Conservation (phyloP, 2,888 invertebrate species). For the Entomobrya proxima region DNA sequence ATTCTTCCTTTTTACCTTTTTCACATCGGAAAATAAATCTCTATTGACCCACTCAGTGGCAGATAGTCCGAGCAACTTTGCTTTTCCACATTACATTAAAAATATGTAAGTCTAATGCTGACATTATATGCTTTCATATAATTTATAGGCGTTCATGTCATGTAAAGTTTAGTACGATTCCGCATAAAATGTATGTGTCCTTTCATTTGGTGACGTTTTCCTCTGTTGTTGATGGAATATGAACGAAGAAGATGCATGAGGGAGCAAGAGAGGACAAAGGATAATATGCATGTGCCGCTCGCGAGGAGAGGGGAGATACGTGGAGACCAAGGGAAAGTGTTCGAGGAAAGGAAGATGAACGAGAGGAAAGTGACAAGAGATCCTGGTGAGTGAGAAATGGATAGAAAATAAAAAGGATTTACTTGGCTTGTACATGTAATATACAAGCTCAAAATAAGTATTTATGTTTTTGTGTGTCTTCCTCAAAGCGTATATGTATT, state of each 20-base stretch:
- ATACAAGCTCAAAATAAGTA: slow-evolving; percentile 37
- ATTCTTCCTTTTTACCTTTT: slow-evolving; percentile 27
- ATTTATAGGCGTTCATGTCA: background rate
- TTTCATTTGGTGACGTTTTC: slow-evolving; percentile 44
- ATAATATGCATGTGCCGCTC: slow-evolving; percentile 16
- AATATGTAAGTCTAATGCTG: background rate
- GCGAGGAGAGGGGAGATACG: background rate
- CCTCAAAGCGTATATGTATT: background rate
- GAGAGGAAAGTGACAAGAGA: slow-evolving; percentile 70
- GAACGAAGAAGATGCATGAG: slow-evolving; percentile 23
- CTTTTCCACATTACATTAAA: slow-evolving; percentile 8
- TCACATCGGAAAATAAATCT: slow-evolving; percentile 55
- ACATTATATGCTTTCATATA: background rate
- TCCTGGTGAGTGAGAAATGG: slow-evolving; percentile 70
- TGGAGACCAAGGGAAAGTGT: slow-evolving; percentile 37
- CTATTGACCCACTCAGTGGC: slow-evolving; percentile 59
- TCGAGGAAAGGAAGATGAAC: slow-evolving; percentile 60
- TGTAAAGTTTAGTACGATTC: background rate
- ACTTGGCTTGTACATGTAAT: slow-evolving; percentile 52
- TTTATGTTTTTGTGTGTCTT: slow-evolving; percentile 10
- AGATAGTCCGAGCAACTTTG: background rate
- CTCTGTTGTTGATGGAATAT: slow-evolving; percentile 26
- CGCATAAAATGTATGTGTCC: slow-evolving; percentile 15
- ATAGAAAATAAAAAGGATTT: slow-evolving; percentile 69
- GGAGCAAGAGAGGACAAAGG: slow-evolving; percentile 4